Base-by-base conservation (phyloP, 1,140 invertebrate genomes). In the Cephus cinctus region DNA sequence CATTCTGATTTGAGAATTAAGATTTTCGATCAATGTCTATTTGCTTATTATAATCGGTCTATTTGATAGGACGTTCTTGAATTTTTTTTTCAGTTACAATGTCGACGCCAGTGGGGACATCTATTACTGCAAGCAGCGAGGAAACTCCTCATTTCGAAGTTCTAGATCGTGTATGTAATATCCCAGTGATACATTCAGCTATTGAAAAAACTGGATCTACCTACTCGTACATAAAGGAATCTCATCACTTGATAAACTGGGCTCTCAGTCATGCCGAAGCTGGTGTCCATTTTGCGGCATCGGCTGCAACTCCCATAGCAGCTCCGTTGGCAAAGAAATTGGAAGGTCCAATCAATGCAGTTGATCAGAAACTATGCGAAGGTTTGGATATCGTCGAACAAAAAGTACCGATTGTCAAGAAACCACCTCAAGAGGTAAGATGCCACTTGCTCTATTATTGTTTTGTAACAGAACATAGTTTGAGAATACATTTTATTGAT, bases 221-320 rank as follows among this genome's bases (percentile, higher is more conserved):
- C 15, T 85, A 85, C 54, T 75, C 75, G 21, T 79, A 78, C 57
- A 69, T 85, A 5, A 84, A 84, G 67, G 79, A 78, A 67, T 73
- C 71, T 9, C 62, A 75, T 63, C 57, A 77, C 38, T 44, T 79
- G 11, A 46, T 78, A 16, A 76, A 75, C 34, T 79, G 77, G 77
- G 77, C 78, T 3, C 41, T 80, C 3, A 69, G 57, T 31, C 71
- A 75, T 15, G 78, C 77, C 3, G 78, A 80, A 53, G 72, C 73
- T 34, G 72, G 75, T 11, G 34, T 76, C 9, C 6, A 68, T 42
- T 73, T 68, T 43, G 75, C 75, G 0, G 67, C 75, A 1, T 64
- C 73, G 0, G 72, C 70, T 1, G 75, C 78, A 4, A 65, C 51
- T 4, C 66, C 69, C 1, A 63, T 72, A 12, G 69, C 77, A 5